Evolutionary conservation across 2,797 vertebrate genomes (phyloP), one percentile per base, ranked within the genome.

Genomic region (Semotilus atromaculatus): DNA sequence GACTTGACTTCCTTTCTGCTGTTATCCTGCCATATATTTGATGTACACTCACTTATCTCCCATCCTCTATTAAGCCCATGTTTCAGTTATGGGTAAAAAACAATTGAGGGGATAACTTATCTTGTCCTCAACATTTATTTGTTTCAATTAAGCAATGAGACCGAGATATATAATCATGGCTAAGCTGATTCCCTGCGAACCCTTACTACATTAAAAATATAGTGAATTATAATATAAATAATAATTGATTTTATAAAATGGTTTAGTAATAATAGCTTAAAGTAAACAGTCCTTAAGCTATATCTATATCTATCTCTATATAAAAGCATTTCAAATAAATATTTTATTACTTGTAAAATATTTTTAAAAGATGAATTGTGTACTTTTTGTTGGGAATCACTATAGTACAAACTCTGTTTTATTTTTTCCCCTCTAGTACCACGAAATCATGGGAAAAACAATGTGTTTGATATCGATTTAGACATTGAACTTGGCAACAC

Each of bases 401-500:
- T 21, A 26, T 18, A 29, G 62, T 60, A 2, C 29, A 68, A 53
- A 77, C 2, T 58, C n/a, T 85, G 14, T 36, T 85, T 81, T 80
- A 71, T 34, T 21, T 48, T 73, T 84, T 71, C 89, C 45, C 84
- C 90, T 87, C 31, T 92, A 99, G 98, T 99, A 92, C 98, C 97
- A 9, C 95, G 97, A 53, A 97, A 97, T 88, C 95, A 94, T 6
- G 96, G 94, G 82, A 93, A 93, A 29, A 97, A 96, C 94, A 97
- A 96, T 13, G 95, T 97, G 82, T 95, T 94, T 87, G 96, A 93
- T 89, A 92, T 92, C 3, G 93, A 93, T 90, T 96, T 97, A 91
- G 97, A 98, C 93, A 97, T 99, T 82, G 98, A 99, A 94, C 93
- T 95, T 83, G 98, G 98, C 76, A 95, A 98, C 93, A 98, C 96